Evolutionary conservation across 2,888 invertebrate species (phyloP).

Genomic region (Andrena hattorfiana): DNA sequence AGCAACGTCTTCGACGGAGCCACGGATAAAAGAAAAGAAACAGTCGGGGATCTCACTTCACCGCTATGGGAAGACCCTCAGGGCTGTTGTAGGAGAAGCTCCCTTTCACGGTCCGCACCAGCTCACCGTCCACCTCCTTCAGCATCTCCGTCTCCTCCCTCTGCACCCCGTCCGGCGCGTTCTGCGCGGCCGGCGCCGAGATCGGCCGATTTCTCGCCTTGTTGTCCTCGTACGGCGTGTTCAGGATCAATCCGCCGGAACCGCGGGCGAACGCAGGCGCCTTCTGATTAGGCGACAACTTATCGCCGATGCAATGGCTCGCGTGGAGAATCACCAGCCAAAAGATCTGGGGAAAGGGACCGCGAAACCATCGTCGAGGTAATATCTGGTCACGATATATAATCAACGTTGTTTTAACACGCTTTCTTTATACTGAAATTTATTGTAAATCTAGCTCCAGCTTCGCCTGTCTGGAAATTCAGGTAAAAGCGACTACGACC

Average conservation of each 20-base stretch:
- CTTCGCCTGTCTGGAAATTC: not conserved
- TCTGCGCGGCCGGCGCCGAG: conserved; percentile 17
- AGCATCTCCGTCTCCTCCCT: conserved; percentile 77
- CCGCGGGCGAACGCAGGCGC: conserved; percentile 80
- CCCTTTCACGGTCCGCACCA: conserved; percentile 79
- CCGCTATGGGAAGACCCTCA: conserved; percentile 81
- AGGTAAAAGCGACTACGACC: no score
- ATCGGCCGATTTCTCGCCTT: conserved; percentile 36
- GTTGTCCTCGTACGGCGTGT: conserved; percentile 72
- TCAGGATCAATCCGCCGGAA: conserved; percentile 79
- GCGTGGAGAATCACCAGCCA: conserved; percentile 38
- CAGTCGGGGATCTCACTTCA: conserved; percentile 75
- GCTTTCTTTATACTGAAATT: no score
- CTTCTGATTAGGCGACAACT: conserved; percentile 77
- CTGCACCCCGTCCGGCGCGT: conserved; percentile 72
- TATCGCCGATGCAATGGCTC: conserved; percentile 70
- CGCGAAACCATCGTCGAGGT: not conserved
- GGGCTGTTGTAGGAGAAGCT: conserved; percentile 81
- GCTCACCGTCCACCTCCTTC: conserved; percentile 79
- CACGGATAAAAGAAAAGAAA: not conserved
- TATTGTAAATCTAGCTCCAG: not conserved
- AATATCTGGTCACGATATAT: not conserved
- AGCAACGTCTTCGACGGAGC: no score
- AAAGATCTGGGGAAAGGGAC: conserved; percentile 37
- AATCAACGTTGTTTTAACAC: not conserved